Evolutionary conservation across 2,888 invertebrate species (phyloP).

Genomic region (Clostera curtula): DNA sequence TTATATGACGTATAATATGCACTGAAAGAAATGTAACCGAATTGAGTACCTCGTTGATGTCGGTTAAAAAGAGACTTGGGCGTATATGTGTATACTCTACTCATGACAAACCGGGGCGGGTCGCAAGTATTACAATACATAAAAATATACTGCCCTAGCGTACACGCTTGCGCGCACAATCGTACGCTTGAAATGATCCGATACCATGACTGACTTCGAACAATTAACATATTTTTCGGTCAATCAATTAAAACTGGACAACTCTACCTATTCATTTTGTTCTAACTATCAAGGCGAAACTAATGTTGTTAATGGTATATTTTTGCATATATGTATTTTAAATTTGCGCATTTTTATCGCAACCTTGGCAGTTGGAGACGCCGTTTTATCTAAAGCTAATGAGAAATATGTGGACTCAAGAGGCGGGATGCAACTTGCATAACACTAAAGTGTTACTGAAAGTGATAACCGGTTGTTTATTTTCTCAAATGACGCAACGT

Average conservation of each 20-base stretch:
- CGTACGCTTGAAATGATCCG: constrained; percentile 16
- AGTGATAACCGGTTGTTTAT: constrained; percentile 1
- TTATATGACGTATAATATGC: too few relatives aligned
- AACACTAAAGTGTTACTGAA: too few relatives aligned
- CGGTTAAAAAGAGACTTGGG: too few relatives aligned
- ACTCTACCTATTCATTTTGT: constrained; percentile 1
- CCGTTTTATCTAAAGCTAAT: too few relatives aligned
- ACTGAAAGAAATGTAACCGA: too few relatives aligned
- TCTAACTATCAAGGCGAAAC: constrained; percentile 1
- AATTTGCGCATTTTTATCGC: constrained; percentile 2
- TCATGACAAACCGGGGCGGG: too few relatives aligned
- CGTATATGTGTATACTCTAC: too few relatives aligned
- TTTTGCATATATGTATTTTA: neutral
- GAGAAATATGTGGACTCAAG: too few relatives aligned
- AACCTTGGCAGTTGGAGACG: neutral
- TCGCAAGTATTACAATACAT: too few relatives aligned
- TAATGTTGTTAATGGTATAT: neutral
- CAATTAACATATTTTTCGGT: constrained; percentile 21
- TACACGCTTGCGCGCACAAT: constrained; percentile 5
- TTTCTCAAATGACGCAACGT: neutral
- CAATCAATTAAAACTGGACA: constrained; percentile 14
- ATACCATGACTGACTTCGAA: constrained; percentile 10
- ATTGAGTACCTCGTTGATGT: too few relatives aligned
- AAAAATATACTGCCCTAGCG: constrained; percentile 1
- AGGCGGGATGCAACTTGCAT: constrained; percentile 1